phyloP scores from a whole-genome alignment of 2,797 vertebrate genomes.

The Rhynchonycteris naso region DNA sequence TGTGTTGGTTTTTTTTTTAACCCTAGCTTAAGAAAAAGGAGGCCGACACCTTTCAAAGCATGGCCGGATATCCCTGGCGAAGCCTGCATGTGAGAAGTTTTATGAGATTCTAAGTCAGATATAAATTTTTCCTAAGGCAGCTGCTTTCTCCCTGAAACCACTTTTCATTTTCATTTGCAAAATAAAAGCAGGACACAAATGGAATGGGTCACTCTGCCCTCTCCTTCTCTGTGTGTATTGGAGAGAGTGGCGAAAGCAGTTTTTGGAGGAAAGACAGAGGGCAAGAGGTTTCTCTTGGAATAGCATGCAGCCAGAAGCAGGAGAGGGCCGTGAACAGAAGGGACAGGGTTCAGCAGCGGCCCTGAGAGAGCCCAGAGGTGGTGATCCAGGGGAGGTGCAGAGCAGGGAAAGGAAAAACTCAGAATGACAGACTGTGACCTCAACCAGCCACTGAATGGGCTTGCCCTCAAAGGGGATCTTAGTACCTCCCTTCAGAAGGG shows the following conservation, averaged over 20 bases:
- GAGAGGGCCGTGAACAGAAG: background rate
- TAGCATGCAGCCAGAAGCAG: background rate
- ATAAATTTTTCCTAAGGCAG: background rate
- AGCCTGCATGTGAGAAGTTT: background rate
- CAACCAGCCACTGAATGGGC: background rate
- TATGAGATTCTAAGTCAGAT: background rate
- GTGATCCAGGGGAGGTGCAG: background rate
- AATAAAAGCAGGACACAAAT: conserved; percentile 45
- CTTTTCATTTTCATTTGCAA: conserved; percentile 44
- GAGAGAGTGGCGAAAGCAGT: background rate
- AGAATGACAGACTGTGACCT: background rate
- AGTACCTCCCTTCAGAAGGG: background rate
- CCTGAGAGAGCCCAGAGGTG: rapidly evolving
- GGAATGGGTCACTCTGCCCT: background rate
- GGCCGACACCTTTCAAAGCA: background rate
- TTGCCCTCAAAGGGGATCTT: background rate
- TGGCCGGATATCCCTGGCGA: background rate
- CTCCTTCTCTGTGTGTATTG: background rate
- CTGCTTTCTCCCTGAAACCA: conserved; percentile 21
- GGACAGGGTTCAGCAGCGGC: background rate
- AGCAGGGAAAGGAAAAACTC: background rate
- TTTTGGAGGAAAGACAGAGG: background rate
- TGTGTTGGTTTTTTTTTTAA: background rate
- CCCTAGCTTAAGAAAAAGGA: conserved; percentile 9
- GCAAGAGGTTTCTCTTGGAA: background rate